phyloP scores from a whole-genome alignment of 1,140 invertebrate species.

The Pseudomyrmex flavicornis region DNA sequence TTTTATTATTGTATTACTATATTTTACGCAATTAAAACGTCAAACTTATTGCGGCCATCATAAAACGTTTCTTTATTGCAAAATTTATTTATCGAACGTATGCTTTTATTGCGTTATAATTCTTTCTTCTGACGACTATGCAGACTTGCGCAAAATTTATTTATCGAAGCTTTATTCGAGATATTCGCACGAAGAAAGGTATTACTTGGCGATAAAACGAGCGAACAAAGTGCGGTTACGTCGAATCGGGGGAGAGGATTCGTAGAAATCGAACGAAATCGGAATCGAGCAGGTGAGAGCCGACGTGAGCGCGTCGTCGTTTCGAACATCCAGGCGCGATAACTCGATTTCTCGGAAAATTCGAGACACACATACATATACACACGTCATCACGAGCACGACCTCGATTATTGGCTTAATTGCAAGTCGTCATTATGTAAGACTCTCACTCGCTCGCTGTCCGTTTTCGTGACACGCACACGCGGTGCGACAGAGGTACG shows the following conservation, averaged over 20 bases:
- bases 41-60: no score
- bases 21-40: no score
- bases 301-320: background rate
- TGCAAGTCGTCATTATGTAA: constrained; percentile 36
- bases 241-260: background rate
- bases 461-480: constrained; percentile 13
- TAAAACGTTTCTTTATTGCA: no score
- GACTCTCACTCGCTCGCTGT: background rate
- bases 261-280: constrained; percentile 41
- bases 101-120: background rate
- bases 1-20: no score
- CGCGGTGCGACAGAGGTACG: background rate
- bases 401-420: constrained; percentile 57
- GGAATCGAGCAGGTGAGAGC: constrained; percentile 36
- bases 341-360: constrained; percentile 61
- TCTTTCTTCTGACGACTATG: background rate
- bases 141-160: background rate
- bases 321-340: background rate
- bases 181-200: constrained; percentile 16
- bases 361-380: background rate
- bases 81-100: no score
- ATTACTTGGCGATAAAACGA: constrained; percentile 15
- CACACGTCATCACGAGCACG: constrained; percentile 24
- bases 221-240: background rate
- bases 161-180: background rate